Percentiles rank a stretch among this genome's conserved stretches.
These are phyloP conservation scores for Flabesymbios commensalis DNA, from an alignment of 2,888 invertebrate species.

Conservation along the genomic window DNA sequence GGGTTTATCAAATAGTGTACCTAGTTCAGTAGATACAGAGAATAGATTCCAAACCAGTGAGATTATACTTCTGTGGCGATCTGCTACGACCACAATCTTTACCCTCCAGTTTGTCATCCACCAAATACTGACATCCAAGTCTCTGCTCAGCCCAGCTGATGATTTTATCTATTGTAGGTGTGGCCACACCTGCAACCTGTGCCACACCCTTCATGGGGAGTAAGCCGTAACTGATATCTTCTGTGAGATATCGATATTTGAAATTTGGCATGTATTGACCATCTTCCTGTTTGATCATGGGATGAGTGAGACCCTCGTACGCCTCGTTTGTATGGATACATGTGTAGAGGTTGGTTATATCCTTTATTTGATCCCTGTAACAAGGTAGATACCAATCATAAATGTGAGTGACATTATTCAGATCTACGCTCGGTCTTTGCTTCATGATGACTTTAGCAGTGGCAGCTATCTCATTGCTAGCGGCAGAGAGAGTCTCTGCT, in stretches of 20 bases:
- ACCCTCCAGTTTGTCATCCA: slow-evolving; percentile 42
- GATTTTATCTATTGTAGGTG: slow-evolving; percentile 39
- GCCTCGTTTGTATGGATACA: slow-evolving; percentile 40
- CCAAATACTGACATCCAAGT: slow-evolving; percentile 42
- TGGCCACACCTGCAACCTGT: slow-evolving; percentile 29
- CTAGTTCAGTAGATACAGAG: too few species aligned
- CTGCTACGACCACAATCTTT: slow-evolving; percentile 40
- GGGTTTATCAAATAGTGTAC: too few species aligned
- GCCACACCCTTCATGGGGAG: slow-evolving; percentile 45
- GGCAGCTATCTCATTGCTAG: slow-evolving; percentile 43
- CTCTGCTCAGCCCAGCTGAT: slow-evolving; percentile 45
- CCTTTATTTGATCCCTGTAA: slow-evolving; percentile 40
- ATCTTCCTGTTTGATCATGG: slow-evolving; percentile 21
- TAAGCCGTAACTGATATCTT: slow-evolving; percentile 46
- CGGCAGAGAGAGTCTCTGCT: slow-evolving; percentile 36
- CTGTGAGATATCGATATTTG: slow-evolving; percentile 40
- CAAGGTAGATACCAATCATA: slow-evolving; percentile 39
- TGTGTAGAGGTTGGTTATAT: slow-evolving; percentile 34
- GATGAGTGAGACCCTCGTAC: slow-evolving; percentile 41
- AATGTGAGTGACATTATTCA: slow-evolving; percentile 15
- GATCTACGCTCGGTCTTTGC: slow-evolving; percentile 10
- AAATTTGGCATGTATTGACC: slow-evolving; percentile 6
- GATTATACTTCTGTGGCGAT: slow-evolving; percentile 43
- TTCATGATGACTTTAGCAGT: slow-evolving; percentile 31
- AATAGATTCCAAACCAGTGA: slow-evolving; percentile 39